Evolutionary conservation across 2,113 vertebrate species (phyloP).

Genomic region (Antechinus stuartii): DNA sequence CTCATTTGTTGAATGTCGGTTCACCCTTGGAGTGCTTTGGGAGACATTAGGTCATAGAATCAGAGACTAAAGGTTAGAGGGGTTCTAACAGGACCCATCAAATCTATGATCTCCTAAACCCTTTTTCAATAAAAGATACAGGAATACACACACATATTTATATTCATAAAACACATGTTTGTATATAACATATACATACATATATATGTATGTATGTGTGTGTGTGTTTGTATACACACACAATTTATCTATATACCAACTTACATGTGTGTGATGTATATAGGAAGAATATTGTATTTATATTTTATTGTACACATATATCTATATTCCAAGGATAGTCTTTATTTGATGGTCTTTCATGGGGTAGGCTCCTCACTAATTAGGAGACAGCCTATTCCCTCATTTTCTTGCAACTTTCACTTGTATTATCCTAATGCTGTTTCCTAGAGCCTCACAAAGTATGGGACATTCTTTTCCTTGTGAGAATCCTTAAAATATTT

Average conservation of each 20-base stretch:
- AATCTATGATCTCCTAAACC: neutral
- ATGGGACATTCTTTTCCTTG: neutral
- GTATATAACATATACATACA: neutral
- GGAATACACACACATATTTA: neutral
- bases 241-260: too few species aligned
- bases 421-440: neutral
- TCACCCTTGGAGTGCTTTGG: neutral
- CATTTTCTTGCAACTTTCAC: neutral
- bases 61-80: neutral
- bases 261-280: neutral
- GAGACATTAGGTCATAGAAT: neutral
- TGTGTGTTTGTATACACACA: too few species aligned
- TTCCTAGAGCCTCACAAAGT: neutral
- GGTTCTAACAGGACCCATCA: neutral
- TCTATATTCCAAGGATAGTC: neutral
- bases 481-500: neutral
- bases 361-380: neutral
- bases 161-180: neutral
- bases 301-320: neutral
- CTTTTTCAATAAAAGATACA: neutral
- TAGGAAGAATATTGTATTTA: neutral
- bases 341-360: neutral
- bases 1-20: neutral
- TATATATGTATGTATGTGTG: too few species aligned
- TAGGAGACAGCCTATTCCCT: neutral